Conservation (phyloP, 2,113 vertebrate genomes). For the Gallinago undulata region DNA sequence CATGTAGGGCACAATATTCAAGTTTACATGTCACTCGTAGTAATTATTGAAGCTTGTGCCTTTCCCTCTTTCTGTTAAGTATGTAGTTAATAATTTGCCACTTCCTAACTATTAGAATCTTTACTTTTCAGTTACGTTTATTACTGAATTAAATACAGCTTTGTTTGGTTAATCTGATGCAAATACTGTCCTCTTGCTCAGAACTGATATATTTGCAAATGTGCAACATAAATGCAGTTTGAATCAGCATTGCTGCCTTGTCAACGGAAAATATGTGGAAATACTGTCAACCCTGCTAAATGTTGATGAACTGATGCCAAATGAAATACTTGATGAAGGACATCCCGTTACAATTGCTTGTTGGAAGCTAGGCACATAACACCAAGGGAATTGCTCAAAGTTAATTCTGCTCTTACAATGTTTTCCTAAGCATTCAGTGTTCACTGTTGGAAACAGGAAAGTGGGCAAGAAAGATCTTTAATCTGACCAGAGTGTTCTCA, state of each 20-base stretch:
- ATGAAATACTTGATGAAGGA: neutral
- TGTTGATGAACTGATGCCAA: neutral
- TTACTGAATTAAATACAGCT: neutral
- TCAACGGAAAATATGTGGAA: neutral
- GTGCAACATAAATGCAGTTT: neutral
- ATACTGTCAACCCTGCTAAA: neutral
- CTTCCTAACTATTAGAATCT: neutral
- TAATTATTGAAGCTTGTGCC: neutral
- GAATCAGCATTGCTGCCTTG: neutral
- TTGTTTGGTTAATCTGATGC: neutral
- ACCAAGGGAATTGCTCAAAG: neutral
- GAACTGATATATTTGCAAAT: neutral
- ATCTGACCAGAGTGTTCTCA: neutral
- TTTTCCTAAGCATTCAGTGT: conserved; percentile 13
- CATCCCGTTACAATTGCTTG: neutral
- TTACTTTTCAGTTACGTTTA: neutral
- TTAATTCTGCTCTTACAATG: neutral
- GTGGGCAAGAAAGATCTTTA: neutral
- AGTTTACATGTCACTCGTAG: neutral
- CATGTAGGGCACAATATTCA: neutral
- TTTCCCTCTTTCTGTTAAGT: neutral
- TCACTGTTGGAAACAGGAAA: neutral
- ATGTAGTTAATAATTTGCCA: neutral
- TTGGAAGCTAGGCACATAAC: neutral
- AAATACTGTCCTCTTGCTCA: neutral